A percentile compares a stretch with the other conserved stretches of the same genome.
Evolutionary conservation across 2,113 vertebrate species (phyloP).

Genomic region (Vidua macroura): DNA sequence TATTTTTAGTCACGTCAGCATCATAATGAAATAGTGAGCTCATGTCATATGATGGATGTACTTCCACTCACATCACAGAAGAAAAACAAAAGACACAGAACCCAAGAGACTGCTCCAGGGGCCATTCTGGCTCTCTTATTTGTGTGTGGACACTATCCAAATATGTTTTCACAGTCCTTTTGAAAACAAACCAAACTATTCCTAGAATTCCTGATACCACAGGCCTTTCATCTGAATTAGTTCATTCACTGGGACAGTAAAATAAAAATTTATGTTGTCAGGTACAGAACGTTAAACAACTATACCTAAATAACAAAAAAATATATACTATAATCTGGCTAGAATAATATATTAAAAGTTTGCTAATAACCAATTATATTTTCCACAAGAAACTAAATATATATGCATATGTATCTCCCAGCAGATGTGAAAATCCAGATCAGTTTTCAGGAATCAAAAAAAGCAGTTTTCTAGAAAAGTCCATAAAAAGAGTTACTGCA

Average conservation of each 20-base stretch:
- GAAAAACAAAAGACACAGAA: neutral
- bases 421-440: neutral
- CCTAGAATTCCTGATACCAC: neutral
- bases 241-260: neutral
- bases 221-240: neutral
- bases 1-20: neutral
- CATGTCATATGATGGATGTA: neutral
- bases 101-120: neutral
- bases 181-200: neutral
- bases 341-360: neutral
- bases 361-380: neutral
- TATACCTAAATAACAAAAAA: neutral
- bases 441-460: neutral
- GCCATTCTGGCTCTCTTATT: neutral
- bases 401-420: neutral
- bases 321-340: neutral
- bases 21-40: neutral
- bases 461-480: neutral
- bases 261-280: neutral
- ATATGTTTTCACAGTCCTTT: fast-evolving
- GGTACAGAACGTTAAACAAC: neutral
- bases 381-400: neutral
- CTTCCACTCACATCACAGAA: neutral
- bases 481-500: neutral
- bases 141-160: neutral